phyloP scores from a whole-genome alignment of 2,113 vertebrate genomes.

The Myodes glareolus region DNA sequence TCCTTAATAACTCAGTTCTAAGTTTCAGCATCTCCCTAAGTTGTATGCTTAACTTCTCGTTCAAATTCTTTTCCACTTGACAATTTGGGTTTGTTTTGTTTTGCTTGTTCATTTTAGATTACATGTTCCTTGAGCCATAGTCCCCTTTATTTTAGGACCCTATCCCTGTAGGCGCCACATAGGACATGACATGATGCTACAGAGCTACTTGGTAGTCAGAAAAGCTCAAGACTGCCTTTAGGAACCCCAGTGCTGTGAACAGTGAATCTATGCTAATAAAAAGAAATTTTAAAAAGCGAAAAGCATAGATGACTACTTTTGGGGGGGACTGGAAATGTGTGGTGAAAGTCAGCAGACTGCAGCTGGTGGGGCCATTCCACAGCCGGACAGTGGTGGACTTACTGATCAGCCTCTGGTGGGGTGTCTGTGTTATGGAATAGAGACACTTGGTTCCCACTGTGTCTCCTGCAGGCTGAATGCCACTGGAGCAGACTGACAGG shows the following conservation, averaged over 20 bases:
- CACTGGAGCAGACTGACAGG: background rate
- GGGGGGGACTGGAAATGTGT: constrained; percentile 29
- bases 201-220: background rate
- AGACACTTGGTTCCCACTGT: background rate
- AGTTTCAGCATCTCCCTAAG: background rate
- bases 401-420: background rate
- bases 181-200: background rate
- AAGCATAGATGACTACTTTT: constrained; percentile 17
- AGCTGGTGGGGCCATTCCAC: background rate
- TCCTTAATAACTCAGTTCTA: background rate
- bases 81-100: background rate
- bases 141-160: background rate
- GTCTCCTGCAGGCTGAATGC: background rate
- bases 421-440: background rate
- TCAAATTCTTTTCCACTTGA: constrained; percentile 12
- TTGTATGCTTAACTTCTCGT: constrained; percentile 36
- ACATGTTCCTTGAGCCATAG: background rate
- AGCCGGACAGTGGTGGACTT: background rate
- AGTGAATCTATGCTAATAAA: background rate
- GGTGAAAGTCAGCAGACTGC: background rate
- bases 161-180: background rate
- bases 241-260: background rate
- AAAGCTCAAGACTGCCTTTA: background rate
- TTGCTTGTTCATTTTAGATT: background rate
- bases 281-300: background rate